phyloP scores from a whole-genome alignment of 2,113 vertebrate genomes.

The Corythoichthys intestinalis region DNA sequence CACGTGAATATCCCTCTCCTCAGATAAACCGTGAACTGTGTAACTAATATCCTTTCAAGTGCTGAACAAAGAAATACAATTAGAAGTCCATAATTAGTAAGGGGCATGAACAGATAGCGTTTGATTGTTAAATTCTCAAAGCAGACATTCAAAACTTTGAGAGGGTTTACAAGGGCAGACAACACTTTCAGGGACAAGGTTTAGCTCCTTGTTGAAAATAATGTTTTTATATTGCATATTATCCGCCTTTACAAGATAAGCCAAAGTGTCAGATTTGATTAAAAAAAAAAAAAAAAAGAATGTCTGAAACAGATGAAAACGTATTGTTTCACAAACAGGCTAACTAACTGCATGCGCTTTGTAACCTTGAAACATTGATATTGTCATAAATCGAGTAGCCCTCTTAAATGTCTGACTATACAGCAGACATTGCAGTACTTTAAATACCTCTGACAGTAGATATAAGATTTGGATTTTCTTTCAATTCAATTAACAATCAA shows the following conservation, averaged over 20 bases:
- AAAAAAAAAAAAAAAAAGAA: constrained; percentile 14
- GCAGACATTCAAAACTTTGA: background rate
- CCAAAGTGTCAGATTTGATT: background rate
- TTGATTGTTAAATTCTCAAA: constrained; percentile 5
- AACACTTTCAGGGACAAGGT: background rate
- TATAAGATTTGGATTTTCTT: no score
- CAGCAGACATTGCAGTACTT: no score
- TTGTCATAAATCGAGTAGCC: no score
- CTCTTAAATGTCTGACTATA: no score
- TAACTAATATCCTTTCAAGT: constrained; percentile 21
- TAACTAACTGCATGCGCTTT: no score
- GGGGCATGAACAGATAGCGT: constrained; percentile 12
- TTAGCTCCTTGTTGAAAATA: constrained; percentile 3
- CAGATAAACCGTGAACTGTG: constrained; percentile 22
- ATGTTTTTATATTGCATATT: background rate
- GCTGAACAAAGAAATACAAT: constrained; percentile 12
- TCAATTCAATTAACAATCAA: no score
- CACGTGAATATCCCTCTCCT: constrained; percentile 5
- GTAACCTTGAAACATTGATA: no score
- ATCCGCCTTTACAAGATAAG: background rate
- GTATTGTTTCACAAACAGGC: no score
- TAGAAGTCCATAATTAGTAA: constrained; percentile 21
- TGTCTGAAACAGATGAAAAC: background rate
- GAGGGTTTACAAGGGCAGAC: background rate
- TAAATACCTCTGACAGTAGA: no score